Conservation (phyloP, 2,888 invertebrate genomes). For the Epinotia nisella region DNA sequence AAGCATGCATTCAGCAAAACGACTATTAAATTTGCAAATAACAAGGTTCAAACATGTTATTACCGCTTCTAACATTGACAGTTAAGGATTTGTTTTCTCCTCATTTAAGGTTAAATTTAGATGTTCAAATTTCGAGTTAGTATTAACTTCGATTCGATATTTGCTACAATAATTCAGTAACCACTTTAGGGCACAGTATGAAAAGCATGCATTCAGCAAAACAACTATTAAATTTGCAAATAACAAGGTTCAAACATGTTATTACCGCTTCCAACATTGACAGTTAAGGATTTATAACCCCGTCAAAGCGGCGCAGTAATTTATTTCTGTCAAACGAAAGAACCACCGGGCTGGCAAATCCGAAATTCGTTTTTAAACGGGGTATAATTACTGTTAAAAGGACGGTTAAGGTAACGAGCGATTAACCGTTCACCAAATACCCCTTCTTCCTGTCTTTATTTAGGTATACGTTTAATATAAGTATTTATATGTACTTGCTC, state of each 20-base stretch:
- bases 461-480: not conserved
- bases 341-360: constrained; percentile 37
- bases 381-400: constrained; percentile 29
- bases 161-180: not conserved
- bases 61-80: too few relatives aligned
- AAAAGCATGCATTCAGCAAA: constrained; percentile 2
- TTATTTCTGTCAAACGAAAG: constrained; percentile 39
- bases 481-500: not conserved
- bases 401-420: constrained; percentile 18
- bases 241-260: constrained; percentile 27
- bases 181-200: not conserved
- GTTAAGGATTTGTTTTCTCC: too few relatives aligned
- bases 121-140: too few relatives aligned
- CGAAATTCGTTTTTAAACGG: constrained; percentile 43
- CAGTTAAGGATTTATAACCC: constrained; percentile 29
- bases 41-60: constrained; percentile 28
- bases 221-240: constrained; percentile 20
- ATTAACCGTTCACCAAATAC: constrained; percentile 21
- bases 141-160: not conserved
- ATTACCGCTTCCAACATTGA: constrained; percentile 35
- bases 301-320: constrained; percentile 31
- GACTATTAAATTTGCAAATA: constrained; percentile 24
- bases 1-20: constrained; percentile 2
- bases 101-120: too few relatives aligned
- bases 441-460: constrained; percentile 27